phyloP scores from a whole-genome alignment of 1,140 invertebrate genomes.

The Lepidostoma basale region DNA sequence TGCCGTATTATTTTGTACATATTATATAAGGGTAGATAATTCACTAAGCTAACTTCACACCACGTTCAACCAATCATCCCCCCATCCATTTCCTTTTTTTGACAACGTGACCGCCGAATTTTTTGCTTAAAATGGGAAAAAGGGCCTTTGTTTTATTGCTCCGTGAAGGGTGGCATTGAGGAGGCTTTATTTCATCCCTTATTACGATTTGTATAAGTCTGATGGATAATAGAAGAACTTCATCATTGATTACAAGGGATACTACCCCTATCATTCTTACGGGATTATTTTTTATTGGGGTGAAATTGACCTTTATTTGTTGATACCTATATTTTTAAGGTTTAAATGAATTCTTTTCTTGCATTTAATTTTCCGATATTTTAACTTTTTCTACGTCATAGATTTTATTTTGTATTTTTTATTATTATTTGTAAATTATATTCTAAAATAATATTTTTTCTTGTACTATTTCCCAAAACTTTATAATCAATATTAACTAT shows the following conservation, averaged over 20 bases:
- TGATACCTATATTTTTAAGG: not conserved
- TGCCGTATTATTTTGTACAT: too few relatives aligned
- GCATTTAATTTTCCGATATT: too few relatives aligned
- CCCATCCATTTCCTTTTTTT: conserved; percentile 2
- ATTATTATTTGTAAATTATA: too few relatives aligned
- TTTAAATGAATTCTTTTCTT: too few relatives aligned
- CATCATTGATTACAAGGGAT: conserved; percentile 11
- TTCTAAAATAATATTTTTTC: too few relatives aligned
- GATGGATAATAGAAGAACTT: conserved; percentile 13
- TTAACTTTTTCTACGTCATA: too few relatives aligned
- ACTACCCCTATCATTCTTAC: not conserved
- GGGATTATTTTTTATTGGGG: not conserved
- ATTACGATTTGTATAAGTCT: conserved; percentile 19
- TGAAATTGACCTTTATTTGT: not conserved
- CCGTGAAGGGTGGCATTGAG: not conserved
- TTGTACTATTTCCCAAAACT: too few relatives aligned
- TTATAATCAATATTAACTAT: too few relatives aligned
- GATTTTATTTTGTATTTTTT: too few relatives aligned
- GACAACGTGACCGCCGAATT: conserved; percentile 1
- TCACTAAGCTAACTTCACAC: not conserved
- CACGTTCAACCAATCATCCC: not conserved
- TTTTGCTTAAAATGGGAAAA: not conserved
- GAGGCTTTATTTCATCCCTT: conserved; percentile 8
- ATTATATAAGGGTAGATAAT: too few relatives aligned
- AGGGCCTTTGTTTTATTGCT: conserved; percentile 4